Conservation (phyloP, 2,797 vertebrate species). For the Hypotaenidia philippensis region DNA sequence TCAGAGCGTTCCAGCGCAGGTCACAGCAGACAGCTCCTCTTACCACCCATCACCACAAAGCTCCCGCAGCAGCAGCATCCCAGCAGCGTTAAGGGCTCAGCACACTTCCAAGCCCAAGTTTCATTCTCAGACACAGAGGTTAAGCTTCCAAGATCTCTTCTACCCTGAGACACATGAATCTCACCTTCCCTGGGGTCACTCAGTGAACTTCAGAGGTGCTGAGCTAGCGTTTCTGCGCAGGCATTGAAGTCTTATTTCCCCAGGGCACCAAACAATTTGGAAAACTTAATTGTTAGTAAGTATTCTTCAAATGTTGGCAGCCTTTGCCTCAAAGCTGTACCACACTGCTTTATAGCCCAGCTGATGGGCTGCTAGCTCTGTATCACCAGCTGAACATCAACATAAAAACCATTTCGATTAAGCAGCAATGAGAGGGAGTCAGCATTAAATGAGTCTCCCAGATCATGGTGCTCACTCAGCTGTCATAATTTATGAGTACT, state of each 20-base stretch:
- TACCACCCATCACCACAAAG: background rate
- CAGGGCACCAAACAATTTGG: background rate
- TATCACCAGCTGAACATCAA: background rate
- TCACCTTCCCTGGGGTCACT: background rate
- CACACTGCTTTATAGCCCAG: background rate
- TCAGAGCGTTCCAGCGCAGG: background rate
- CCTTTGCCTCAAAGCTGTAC: background rate
- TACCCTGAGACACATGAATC: background rate
- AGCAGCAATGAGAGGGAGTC: background rate
- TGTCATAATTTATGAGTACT: background rate
- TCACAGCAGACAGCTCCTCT: background rate
- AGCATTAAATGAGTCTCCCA: background rate
- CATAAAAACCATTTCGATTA: background rate
- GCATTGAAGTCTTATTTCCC: background rate
- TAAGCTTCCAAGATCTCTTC: background rate
- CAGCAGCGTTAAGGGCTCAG: background rate
- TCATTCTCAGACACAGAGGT: background rate
- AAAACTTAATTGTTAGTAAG: background rate
- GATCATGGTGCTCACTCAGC: background rate
- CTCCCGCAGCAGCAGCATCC: background rate
- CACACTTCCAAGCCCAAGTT: background rate
- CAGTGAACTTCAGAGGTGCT: background rate
- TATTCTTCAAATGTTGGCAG: background rate
- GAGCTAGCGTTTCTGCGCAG: background rate
- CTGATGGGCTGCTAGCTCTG: background rate